Conservation (phyloP, 2,113 vertebrate species). For the Bothrops jararaca region DNA sequence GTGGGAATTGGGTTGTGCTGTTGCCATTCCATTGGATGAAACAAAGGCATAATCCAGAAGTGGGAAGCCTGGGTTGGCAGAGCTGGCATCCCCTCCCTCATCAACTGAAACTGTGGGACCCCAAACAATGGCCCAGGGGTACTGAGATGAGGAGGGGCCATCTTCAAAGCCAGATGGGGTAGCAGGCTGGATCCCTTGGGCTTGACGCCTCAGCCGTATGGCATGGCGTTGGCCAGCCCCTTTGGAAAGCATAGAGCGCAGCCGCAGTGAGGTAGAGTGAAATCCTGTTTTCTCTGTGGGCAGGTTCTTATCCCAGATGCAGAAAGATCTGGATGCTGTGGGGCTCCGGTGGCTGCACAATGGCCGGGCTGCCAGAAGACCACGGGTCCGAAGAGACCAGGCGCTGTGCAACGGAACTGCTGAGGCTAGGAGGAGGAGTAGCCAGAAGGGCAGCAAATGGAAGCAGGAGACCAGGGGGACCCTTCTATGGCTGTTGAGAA, state of each 20-base stretch:
- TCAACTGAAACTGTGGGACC: slow-evolving; percentile 77
- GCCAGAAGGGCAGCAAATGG: slow-evolving; percentile 69
- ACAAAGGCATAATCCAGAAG: slow-evolving; percentile 75
- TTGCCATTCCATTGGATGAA: slow-evolving; percentile 71
- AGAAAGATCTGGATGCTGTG: slow-evolving; percentile 61
- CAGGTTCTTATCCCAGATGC: slow-evolving; percentile 71
- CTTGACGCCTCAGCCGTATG: slow-evolving; percentile 67
- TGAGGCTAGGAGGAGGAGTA: slow-evolving; percentile 64
- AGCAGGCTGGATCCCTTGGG: slow-evolving; percentile 57
- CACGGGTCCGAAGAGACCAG: slow-evolving; percentile 64
- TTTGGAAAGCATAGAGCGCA: not conserved
- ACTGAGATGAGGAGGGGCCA: slow-evolving; percentile 77
- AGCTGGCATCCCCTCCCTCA: slow-evolving; percentile 74
- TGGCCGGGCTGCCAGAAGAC: slow-evolving; percentile 60
- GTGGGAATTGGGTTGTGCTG: slow-evolving; percentile 73
- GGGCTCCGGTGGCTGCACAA: slow-evolving; percentile 72
- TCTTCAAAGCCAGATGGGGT: slow-evolving; percentile 76
- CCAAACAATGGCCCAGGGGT: slow-evolving; percentile 82
- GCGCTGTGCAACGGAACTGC: slow-evolving; percentile 56
- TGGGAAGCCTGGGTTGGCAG: slow-evolving; percentile 73
- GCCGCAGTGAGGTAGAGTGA: slow-evolving; percentile 27
- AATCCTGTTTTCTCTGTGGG: slow-evolving; percentile 60
- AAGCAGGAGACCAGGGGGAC: slow-evolving; percentile 60
- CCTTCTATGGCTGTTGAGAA: slow-evolving; percentile 52
- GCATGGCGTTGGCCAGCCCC: slow-evolving; percentile 43